Evolutionary conservation across 2,888 invertebrate species (phyloP), one percentile per base, ranked within the genome.

Genomic region (Dastarcus helophoroides): DNA sequence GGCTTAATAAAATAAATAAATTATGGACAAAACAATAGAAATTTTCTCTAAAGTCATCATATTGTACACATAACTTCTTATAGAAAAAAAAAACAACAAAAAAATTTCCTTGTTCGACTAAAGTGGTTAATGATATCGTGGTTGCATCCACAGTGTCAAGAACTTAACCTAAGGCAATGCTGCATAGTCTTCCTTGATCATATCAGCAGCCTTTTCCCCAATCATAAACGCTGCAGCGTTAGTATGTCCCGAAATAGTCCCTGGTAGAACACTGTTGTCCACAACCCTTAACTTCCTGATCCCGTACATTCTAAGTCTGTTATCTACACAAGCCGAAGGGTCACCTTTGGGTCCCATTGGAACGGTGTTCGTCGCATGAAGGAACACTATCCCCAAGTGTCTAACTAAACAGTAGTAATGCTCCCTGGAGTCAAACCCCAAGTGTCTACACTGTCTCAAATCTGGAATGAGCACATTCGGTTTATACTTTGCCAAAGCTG

Each of bases 201-300:
- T 55, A 26, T 64, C 64, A 1, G 61, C 58, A 2, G 59, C 68
- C 38, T 65, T 68, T 40, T 65, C 63, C 2, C 65, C 68, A 15
- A 70, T 63, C 54, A 58, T 54, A 14, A 59, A 48, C 1, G 47
- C 35, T 0, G 56, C 44, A 3, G 70, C 72, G 53, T 71, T 69
- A 0, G 70, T 72, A 43, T 74, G 72, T 1, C 65, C 73, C 27
- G 70, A 65, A 1, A 65, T 56, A 21, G 74, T 78, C 1, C 58
- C 68, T 0, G 85, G 86, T 79, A 86, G 85, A 9, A 88, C 67
- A 43, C 83, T 83, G 0, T 76, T 81, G 53, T 88, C 88, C 3
- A 81, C 69, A 0, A 88, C 78, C 13, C 86, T 65, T 4, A 88
- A 62, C 1, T 68, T 65, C 3, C 61, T 55, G 0, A 85, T 57